A percentile compares a stretch with the other conserved stretches of the same genome.
Evolutionary conservation across 2,113 vertebrate genomes (phyloP).

Genomic region (Pelmatolapia mariae): DNA sequence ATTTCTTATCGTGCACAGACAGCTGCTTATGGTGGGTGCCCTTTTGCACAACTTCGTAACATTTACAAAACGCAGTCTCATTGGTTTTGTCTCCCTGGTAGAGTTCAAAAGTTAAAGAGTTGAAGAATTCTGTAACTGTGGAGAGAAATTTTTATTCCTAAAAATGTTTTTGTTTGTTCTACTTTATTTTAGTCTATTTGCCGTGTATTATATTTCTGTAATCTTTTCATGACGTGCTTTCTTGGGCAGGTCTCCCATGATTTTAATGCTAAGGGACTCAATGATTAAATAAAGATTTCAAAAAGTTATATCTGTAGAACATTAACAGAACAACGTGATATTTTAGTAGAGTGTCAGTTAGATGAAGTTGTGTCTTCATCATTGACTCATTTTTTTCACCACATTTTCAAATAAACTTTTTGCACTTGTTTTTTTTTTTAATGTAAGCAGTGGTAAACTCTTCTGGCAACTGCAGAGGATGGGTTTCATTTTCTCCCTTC

Average conservation of each 20-base stretch:
- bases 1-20: background rate
- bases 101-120: background rate
- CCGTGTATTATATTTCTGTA: background rate
- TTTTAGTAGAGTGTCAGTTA: background rate
- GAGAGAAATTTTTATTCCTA: accelerated
- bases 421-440: background rate
- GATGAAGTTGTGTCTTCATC: background rate
- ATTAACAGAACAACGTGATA: background rate
- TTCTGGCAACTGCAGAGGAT: background rate
- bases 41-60: background rate
- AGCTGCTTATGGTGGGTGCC: background rate
- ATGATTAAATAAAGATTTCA: background rate
- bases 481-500: background rate
- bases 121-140: background rate
- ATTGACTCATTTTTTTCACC: background rate
- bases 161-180: background rate
- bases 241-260: background rate
- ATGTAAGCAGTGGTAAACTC: background rate
- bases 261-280: background rate
- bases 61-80: background rate
- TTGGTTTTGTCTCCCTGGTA: background rate
- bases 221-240: background rate
- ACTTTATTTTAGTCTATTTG: background rate
- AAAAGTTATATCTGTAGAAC: background rate
- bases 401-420: background rate